phyloP scores from a whole-genome alignment of 2,888 invertebrate species.

The Mesorhabditis sp. region DNA sequence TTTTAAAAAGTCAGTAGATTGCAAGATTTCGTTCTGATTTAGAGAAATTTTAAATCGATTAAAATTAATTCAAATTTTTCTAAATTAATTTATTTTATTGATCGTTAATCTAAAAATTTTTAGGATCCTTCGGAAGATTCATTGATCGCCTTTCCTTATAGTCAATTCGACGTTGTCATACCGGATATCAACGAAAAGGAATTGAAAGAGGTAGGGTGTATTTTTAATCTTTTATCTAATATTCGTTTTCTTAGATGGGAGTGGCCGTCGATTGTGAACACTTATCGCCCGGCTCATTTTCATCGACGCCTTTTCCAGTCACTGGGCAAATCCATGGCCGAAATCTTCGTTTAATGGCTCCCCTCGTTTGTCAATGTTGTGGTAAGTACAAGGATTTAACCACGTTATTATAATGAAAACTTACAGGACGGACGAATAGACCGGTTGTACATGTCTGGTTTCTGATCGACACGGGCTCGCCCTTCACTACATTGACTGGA shows the following conservation, averaged over 20 bases:
- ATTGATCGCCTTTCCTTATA: slow-evolving; percentile 17
- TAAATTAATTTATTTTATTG: no score
- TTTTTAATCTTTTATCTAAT: slow-evolving; percentile 11
- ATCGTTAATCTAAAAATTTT: no score
- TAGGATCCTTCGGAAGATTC: no score
- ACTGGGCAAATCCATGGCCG: slow-evolving; percentile 14
- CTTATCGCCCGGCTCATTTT: slow-evolving; percentile 10
- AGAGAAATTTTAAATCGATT: no score
- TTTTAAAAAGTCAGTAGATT: no score
- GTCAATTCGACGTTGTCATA: slow-evolving; percentile 18
- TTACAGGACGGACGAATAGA: not conserved
- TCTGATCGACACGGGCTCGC: slow-evolving; percentile 15
- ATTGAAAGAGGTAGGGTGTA: slow-evolving; percentile 17
- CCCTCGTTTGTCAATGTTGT: not conserved
- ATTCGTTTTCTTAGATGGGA: slow-evolving; percentile 13
- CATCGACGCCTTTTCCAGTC: slow-evolving; percentile 10
- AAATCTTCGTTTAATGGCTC: slow-evolving; percentile 13
- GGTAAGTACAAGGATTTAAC: no score
- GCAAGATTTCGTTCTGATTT: no score
- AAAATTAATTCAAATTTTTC: no score
- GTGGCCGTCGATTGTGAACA: slow-evolving; percentile 3
- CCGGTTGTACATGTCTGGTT: slow-evolving; percentile 12
- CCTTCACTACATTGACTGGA: slow-evolving; percentile 12
- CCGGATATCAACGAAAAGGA: slow-evolving; percentile 19
- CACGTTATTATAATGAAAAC: no score